A percentile compares a stretch with the other conserved stretches of the same genome.
Evolutionary conservation across 2,113 vertebrate species (phyloP).

Genomic region (Pipra filicauda): DNA sequence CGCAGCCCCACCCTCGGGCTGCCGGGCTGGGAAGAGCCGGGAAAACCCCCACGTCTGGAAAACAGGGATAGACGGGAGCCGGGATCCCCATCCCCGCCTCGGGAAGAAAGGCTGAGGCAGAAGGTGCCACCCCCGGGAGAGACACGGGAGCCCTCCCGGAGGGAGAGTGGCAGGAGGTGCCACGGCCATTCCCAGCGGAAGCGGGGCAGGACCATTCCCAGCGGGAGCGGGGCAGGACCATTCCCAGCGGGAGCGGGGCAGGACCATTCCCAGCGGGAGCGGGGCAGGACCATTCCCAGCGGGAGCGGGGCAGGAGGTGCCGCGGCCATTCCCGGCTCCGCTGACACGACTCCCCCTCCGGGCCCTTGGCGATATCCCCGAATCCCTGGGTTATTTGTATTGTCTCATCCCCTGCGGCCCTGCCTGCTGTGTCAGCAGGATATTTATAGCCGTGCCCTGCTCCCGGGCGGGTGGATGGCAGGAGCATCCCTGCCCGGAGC

Average conservation of each 20-base stretch:
- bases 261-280: no score
- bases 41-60: rapidly evolving
- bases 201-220: rapidly evolving
- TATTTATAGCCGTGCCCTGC: not conserved
- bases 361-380: not conserved
- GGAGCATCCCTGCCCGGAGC: not conserved
- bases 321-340: not conserved
- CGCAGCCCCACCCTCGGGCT: not conserved
- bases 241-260: no score
- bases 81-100: rapidly evolving
- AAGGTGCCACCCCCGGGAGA: not conserved
- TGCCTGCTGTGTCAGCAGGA: slow-evolving; percentile 19
- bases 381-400: not conserved
- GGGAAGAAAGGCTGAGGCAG: not conserved
- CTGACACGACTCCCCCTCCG: not conserved
- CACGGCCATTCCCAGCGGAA: not conserved
- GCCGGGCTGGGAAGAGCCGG: not conserved
- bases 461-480: not conserved
- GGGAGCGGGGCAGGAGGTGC: rapidly evolving
- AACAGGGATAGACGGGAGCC: not conserved
- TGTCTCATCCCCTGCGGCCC: not conserved
- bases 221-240: no score
- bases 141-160: rapidly evolving
- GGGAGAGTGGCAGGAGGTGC: rapidly evolving
- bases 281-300: no score